Conservation (phyloP, 2,797 vertebrate genomes). For the Odontamblyopus rebecca region DNA sequence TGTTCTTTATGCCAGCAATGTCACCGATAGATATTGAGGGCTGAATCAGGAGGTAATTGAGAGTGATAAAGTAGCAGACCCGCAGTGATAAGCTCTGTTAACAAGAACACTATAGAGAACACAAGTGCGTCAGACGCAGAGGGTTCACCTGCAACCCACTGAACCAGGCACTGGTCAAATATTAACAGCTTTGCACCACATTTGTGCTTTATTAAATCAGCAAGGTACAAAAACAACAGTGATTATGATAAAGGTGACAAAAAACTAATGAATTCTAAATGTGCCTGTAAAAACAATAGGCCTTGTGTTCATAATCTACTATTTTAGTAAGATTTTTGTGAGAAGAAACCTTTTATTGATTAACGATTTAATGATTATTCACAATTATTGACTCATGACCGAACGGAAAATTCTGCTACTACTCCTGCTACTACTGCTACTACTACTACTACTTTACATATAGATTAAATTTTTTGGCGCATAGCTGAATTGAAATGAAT, state of each 20-base stretch:
- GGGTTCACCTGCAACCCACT: conserved; percentile 27
- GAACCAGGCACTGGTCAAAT: conserved; percentile 27
- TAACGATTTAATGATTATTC: not conserved
- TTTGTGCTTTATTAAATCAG: not conserved
- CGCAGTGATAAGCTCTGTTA: conserved; percentile 50
- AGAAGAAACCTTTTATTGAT: not conserved
- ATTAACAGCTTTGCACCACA: conserved; percentile 9
- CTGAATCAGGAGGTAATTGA: conserved; percentile 61
- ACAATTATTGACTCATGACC: too few species aligned
- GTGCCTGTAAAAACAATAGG: not conserved
- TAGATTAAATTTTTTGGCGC: not conserved
- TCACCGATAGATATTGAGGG: conserved; percentile 56
- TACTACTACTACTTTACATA: too few species aligned
- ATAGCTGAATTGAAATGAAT: too few species aligned
- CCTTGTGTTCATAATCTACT: not conserved
- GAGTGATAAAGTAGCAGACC: conserved; percentile 55
- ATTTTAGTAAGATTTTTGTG: not conserved
- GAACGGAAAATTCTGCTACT: too few species aligned
- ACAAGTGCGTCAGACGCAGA: conserved; percentile 2
- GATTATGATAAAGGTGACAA: not conserved
- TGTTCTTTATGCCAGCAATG: conserved; percentile 29
- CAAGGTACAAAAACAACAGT: not conserved
- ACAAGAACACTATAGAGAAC: conserved; percentile 22
- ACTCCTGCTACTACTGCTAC: too few species aligned
- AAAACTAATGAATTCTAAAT: not conserved